These are phyloP conservation scores for Lerema accius DNA, from an alignment of 1,140 invertebrate genomes.

Conservation along the genomic window DNA sequence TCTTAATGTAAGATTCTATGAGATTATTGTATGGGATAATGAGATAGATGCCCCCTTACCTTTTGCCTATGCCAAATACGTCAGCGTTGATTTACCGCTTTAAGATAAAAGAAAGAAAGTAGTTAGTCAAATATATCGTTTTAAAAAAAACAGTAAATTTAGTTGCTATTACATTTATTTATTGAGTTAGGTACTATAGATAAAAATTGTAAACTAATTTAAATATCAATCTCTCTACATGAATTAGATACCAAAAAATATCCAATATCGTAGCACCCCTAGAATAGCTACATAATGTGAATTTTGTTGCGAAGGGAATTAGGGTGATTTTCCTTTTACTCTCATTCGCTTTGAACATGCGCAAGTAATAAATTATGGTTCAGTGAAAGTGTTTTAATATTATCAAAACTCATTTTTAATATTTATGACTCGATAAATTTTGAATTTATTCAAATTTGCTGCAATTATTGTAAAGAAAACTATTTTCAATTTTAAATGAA, in stretches of 20 bases:
- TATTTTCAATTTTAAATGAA: background rate
- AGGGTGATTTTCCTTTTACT: slow-evolving; percentile 17
- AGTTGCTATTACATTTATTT: too few relatives aligned
- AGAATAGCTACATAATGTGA: slow-evolving; percentile 33
- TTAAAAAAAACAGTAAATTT: too few relatives aligned
- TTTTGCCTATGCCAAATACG: too few relatives aligned
- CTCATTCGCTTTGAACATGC: slow-evolving; percentile 19
- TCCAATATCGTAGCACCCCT: slow-evolving; percentile 6
- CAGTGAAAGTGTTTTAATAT: slow-evolving; percentile 17
- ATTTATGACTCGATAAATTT: slow-evolving; percentile 4
- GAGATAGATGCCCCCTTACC: too few relatives aligned
- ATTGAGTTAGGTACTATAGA: too few relatives aligned
- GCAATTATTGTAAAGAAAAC: background rate
- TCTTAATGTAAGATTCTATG: too few relatives aligned
- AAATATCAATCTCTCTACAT: background rate
- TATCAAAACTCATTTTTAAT: slow-evolving; percentile 9
- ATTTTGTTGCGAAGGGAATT: slow-evolving; percentile 44
- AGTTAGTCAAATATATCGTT: too few relatives aligned
- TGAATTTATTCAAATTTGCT: slow-evolving; percentile 1
- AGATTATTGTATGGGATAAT: too few relatives aligned
- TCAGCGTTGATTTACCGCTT: too few relatives aligned
- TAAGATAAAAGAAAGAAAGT: too few relatives aligned
- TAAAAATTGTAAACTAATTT: too few relatives aligned
- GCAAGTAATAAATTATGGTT: slow-evolving; percentile 18
- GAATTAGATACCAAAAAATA: background rate